Percentiles rank a stretch among this genome's conserved stretches.
phyloP scores from a whole-genome alignment of 2,888 invertebrate genomes.

The Troides helena region DNA sequence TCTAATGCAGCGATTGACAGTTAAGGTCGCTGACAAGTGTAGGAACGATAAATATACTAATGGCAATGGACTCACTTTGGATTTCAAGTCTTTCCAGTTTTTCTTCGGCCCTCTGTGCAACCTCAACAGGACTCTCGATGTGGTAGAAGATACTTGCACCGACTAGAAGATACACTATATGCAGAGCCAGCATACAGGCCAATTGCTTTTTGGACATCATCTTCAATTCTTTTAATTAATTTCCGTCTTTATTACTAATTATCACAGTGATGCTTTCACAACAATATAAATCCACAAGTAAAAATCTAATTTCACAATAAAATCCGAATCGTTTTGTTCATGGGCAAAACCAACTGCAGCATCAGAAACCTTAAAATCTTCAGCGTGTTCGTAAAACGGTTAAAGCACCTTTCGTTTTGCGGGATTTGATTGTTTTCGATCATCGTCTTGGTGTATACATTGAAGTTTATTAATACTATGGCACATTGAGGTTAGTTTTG shows the following conservation, averaged over 20 bases:
- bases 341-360: constrained; percentile 43
- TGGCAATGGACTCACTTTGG: constrained; percentile 80
- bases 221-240: constrained; percentile 58
- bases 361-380: constrained; percentile 45
- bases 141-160: constrained; percentile 93
- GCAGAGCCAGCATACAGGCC: constrained; percentile 86
- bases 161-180: constrained; percentile 87
- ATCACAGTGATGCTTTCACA: constrained; percentile 41
- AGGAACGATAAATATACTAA: constrained; percentile 27
- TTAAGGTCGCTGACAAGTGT: constrained; percentile 22
- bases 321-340: constrained; percentile 57
- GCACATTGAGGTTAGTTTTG: constrained; percentile 29
- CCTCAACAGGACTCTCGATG: constrained; percentile 88
- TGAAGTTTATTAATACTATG: constrained; percentile 33
- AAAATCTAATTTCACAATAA: constrained; percentile 44
- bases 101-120: constrained; percentile 78
- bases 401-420: constrained; percentile 38
- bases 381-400: constrained; percentile 46
- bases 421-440: constrained; percentile 34
- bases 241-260: constrained; percentile 28
- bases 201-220: constrained; percentile 91
- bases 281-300: constrained; percentile 1
- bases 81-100: constrained; percentile 84
- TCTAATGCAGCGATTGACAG: constrained; percentile 30
- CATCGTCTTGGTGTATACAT: constrained; percentile 50